These are phyloP conservation scores for Mythimna pallens DNA, from an alignment of 2,888 invertebrate species.

Conservation along the genomic window DNA sequence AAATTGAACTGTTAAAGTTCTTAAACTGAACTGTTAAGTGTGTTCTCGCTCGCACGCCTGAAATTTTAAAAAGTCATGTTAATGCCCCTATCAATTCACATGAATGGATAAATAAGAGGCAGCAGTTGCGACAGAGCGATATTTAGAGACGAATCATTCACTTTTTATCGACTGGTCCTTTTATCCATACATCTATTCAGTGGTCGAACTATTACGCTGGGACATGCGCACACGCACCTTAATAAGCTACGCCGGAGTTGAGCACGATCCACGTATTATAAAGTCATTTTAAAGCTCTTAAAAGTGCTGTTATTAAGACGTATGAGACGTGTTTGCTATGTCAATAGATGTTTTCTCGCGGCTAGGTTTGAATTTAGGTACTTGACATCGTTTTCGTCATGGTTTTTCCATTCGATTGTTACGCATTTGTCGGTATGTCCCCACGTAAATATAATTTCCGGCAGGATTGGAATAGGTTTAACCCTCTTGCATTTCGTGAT, in stretches of 20 bases:
- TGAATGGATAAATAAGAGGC: neutral
- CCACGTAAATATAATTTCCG: neutral
- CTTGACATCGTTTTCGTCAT: neutral
- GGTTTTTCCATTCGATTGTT: conserved; percentile 2
- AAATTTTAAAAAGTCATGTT: too few species aligned
- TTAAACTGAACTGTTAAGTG: too few species aligned
- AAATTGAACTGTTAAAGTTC: too few species aligned
- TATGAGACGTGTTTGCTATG: conserved; percentile 32
- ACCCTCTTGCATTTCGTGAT: neutral
- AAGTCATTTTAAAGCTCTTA: conserved; percentile 67
- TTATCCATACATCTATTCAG: conserved; percentile 23
- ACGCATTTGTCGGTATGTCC: neutral
- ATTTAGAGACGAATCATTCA: neutral
- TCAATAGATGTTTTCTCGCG: conserved; percentile 28
- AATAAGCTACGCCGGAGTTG: conserved; percentile 49
- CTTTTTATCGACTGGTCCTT: conserved; percentile 14
- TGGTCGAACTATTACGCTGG: conserved; percentile 33
- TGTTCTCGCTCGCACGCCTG: too few species aligned
- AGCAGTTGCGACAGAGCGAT: neutral
- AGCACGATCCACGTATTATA: conserved; percentile 72
- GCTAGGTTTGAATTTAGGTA: conserved; percentile 13
- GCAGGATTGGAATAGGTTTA: neutral
- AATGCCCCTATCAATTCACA: neutral
- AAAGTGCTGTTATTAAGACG: conserved; percentile 45
- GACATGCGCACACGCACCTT: conserved; percentile 64